Base-by-base conservation (phyloP, 1,140 invertebrate genomes). In the Pteromalus puparum region DNA sequence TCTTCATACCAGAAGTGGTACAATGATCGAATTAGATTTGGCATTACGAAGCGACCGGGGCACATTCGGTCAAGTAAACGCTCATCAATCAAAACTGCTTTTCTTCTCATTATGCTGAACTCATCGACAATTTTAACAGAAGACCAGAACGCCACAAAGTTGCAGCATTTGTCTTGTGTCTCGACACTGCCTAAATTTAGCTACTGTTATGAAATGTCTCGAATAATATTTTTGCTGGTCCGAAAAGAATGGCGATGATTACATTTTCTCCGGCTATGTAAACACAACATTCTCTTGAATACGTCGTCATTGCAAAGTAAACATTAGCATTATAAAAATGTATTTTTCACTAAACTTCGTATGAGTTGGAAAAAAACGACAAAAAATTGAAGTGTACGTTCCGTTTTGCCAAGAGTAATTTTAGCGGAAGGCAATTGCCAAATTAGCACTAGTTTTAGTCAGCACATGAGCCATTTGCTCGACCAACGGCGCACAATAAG, bases 1-100 rank as follows among this genome's bases (percentile, higher is more conserved):
- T 48, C 7, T 72, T 48, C 73, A 13, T 13, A 28, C 72, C 34
- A 65, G 0, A 76, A 70, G 46, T 30, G 24, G 15, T 72, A 13
- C 12, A 26, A 48, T 9, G 82, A 83, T 83, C 38, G 18, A 83
- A 83, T 83, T 83, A 83, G 82, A 83, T 83, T 83, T 83, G 74
- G 74, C 74, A 70, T 68, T 77, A 21, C 61, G 5, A 30, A 53
- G 9, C 34, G 15, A 13, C 26, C 30, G 18, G 42, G 24, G 18
- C 26, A 83, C 42, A 77, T 48, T 48, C 61, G 74, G 74, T 83
- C 34, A 77, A 83, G 18, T 83, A 76, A 77, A 77, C 6, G 42
- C 26, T 70, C 74, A 18, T 42, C 68, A 38, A 1, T 77, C 24
- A 13, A 46, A 75, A 21, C n/a, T 13, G 34, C 5, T 70, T 65